A percentile compares a stretch with the other conserved stretches of the same genome.
Conservation (phyloP, 2,113 vertebrate genomes). For the Rutilus rutilus region DNA sequence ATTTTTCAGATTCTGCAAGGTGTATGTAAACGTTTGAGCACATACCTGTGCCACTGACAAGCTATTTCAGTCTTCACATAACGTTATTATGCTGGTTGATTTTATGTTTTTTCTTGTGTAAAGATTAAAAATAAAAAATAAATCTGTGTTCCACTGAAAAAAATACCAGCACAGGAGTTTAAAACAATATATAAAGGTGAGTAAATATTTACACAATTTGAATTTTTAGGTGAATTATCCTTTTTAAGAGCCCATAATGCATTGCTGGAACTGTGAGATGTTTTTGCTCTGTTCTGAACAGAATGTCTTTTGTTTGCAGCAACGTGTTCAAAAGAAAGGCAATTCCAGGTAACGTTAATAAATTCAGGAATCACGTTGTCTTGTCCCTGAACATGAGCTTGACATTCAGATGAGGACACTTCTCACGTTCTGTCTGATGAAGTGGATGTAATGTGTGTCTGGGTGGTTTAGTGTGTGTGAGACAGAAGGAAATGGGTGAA, state of each 20-base stretch:
- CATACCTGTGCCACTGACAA: not conserved
- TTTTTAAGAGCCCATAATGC: not conserved
- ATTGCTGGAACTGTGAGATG: not conserved
- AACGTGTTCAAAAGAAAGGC: slow-evolving; percentile 12
- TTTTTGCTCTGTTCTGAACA: not conserved
- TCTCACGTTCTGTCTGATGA: slow-evolving; percentile 71
- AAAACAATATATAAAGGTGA: not conserved
- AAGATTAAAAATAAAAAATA: not conserved
- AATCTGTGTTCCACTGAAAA: not conserved
- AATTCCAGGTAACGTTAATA: slow-evolving; percentile 33
- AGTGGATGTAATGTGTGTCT: slow-evolving; percentile 72
- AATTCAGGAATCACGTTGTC: slow-evolving; percentile 32
- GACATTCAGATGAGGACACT: slow-evolving; percentile 74
- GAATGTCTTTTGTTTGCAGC: not conserved
- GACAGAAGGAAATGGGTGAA: slow-evolving; percentile 62
- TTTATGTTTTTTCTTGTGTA: not conserved
- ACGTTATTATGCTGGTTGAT: not conserved
- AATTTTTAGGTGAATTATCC: not conserved
- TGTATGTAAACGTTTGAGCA: too few relatives aligned
- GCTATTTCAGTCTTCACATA: not conserved
- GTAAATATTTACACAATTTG: not conserved
- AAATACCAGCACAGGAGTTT: not conserved
- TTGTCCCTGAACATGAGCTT: slow-evolving; percentile 57
- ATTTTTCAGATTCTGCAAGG: too few relatives aligned
- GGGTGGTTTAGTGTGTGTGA: slow-evolving; percentile 53